A percentile compares a stretch with the other conserved stretches of the same genome.
These are phyloP conservation scores for Tyrannus savana DNA, from an alignment of 2,113 vertebrate genomes.

Conservation along the genomic window DNA sequence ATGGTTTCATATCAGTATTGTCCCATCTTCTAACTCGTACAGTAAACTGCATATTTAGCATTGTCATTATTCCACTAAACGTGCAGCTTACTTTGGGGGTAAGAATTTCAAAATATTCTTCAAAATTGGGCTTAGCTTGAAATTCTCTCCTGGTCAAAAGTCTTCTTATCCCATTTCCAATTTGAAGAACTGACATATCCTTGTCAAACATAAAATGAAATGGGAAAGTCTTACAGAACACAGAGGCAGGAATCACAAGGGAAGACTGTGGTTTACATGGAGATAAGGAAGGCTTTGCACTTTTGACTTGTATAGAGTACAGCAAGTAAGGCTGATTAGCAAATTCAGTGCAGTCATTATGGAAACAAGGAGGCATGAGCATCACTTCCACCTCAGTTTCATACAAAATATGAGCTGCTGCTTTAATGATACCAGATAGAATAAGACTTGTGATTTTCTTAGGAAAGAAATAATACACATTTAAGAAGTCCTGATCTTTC, in stretches of 20 bases:
- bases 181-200: constrained; percentile 89
- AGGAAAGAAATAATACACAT: constrained; percentile 95
- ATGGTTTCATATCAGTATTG: constrained; percentile 76
- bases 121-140: constrained; percentile 83
- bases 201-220: constrained; percentile 97
- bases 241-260: constrained; percentile 87
- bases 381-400: constrained; percentile 88
- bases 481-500: constrained; percentile 89
- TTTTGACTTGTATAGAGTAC: constrained; percentile 87
- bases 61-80: constrained; percentile 93
- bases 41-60: constrained; percentile 95
- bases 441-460: constrained; percentile 86
- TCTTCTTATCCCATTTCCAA: constrained; percentile 91
- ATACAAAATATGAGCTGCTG: constrained; percentile 88
- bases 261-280: constrained; percentile 89
- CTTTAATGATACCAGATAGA: constrained; percentile 91
- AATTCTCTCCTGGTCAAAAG: constrained; percentile 86
- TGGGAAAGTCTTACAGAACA: constrained; percentile 96
- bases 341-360: constrained; percentile 84
- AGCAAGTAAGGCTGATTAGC: constrained; percentile 89
- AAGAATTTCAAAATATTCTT: constrained; percentile 91
- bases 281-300: constrained; percentile 84
- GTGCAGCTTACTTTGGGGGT: constrained; percentile 89
- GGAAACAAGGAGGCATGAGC: constrained; percentile 78
- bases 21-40: constrained; percentile 87